Evolutionary conservation across 2,797 vertebrate species (phyloP).

Genomic region (Pteropus rufus): DNA sequence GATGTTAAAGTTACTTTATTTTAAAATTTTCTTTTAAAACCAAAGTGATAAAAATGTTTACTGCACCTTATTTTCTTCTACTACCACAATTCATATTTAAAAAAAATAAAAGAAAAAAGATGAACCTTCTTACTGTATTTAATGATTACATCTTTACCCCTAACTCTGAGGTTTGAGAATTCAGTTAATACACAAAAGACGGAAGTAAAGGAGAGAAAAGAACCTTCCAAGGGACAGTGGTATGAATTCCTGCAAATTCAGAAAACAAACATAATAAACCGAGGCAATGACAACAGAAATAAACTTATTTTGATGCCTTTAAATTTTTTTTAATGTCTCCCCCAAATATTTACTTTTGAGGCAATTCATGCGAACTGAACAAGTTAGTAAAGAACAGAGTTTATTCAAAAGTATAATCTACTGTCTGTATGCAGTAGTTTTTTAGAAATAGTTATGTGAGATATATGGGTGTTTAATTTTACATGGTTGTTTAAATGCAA

Average conservation of each 20-base stretch:
- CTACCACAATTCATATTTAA: neutral
- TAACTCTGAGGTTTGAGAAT: neutral
- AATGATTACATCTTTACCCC: neutral
- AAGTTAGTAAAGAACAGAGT: neutral
- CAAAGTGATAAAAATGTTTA: neutral
- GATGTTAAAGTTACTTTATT: neutral
- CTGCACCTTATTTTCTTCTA: neutral
- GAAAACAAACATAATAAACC: neutral
- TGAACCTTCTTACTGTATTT: neutral
- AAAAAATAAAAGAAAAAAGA: neutral
- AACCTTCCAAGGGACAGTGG: neutral
- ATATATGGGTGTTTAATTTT: neutral
- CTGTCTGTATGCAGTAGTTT: neutral
- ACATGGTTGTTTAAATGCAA: neutral
- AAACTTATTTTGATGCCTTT: neutral
- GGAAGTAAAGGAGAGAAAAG: neutral
- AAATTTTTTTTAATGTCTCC: neutral
- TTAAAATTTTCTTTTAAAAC: neutral
- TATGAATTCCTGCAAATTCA: neutral
- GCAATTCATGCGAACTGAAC: neutral
- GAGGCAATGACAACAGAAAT: neutral
- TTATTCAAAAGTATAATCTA: conserved; percentile 3
- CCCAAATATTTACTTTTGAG: neutral
- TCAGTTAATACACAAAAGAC: neutral
- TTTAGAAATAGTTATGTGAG: neutral